Base-by-base conservation (phyloP, 2,888 invertebrate genomes). In the Ichneumoninae sp. region DNA sequence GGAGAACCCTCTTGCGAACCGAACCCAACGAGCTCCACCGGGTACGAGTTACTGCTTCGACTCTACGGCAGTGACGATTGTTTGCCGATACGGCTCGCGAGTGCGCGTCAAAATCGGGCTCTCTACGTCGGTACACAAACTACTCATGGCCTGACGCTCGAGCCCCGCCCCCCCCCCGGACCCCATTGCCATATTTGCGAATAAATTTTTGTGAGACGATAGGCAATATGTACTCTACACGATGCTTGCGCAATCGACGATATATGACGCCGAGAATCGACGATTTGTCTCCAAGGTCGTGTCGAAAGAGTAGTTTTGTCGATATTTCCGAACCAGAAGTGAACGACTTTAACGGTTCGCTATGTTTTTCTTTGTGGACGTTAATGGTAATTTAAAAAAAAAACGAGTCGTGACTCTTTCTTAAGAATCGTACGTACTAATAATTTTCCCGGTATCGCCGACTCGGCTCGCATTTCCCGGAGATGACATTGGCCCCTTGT, bases 81-180 rank as follows among this genome's bases (percentile, higher is more conserved):
- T 62, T 26, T 33, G 6, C 26, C 62, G 62, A 33, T 33, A 16
- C 33, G 33, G 16, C 33, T 60, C 78, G 78, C 68, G 30, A 52
- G 68, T 68, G 69, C 69, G 68, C 47, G 76, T 76, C 74, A 22
- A 62, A 62, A 57, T 57, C 26, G 4, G 10, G 54, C 54, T 54
- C 22, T 54, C 13, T 3, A 16, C 57, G 26, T 57, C 44, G 3
- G 57, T 57, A 10, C 22, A 57, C 8, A 22, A 57, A 52, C 26
- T 26, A 57, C 57, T 40, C 10, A 1, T 30, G 30, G 3, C 26
- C 54, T 19, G 60, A 60, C 60, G 1, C 13, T 60, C 30, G 30
- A 30, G 30, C 26, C 30, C 60, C 26, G 40, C 40, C 10, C 40
- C 40, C 40, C 40, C 10, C 10, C 40, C 40, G 40, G 16, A 47